Evolutionary conservation across 2,888 invertebrate species (phyloP), one percentile per base, ranked within the genome.

Genomic region (Ctenicera cuprea): DNA sequence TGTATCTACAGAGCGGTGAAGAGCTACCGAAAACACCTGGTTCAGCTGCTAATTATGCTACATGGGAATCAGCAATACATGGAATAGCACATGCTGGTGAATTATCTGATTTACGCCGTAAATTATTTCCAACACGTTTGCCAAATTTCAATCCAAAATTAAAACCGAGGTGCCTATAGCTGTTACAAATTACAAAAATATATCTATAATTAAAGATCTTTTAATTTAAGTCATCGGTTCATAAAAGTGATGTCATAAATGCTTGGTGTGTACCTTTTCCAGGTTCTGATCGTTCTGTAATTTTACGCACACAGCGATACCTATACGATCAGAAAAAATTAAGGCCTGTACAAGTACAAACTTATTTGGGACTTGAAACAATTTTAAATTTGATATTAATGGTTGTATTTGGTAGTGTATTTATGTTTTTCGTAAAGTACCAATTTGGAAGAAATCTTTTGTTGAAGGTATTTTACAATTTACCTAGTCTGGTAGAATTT

Each of bases 21-120:
- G 83, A 86, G 54, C 85, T 82, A 1, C 80, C 79, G 1, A 79
- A 74, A 3, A 75, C 79, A 11, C 83, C 87, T 41, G 91, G 90
- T 5, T 88, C 94, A 0, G 77, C 84, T 3, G 81, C 95, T 45
- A 94, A 98, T 87, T 94, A 91, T 83, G 97, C 94, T 12, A 98
- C 98, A 0, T 98, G 96, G 93, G 93, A 95, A 84, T 97, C 97
- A 0, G 91, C 94, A 0, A 90, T 98, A 3, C 89, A 96, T 84
- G 94, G 95, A 0, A 81, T 97, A 64, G 91, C 92, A 0, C 87
- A 94, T 84, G 82, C 86, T 0, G 79, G 88, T 65, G 94, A 96
- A 81, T 85, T 97, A 68, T 87, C 88, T 3, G 87, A 86, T 0
- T 84, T 97, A 9, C 90, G 97, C 37, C 87, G 89, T 68, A 89